phyloP scores from a whole-genome alignment of 64 coral and sea anemone genomes.

The Pachyseris speciosa region DNA sequence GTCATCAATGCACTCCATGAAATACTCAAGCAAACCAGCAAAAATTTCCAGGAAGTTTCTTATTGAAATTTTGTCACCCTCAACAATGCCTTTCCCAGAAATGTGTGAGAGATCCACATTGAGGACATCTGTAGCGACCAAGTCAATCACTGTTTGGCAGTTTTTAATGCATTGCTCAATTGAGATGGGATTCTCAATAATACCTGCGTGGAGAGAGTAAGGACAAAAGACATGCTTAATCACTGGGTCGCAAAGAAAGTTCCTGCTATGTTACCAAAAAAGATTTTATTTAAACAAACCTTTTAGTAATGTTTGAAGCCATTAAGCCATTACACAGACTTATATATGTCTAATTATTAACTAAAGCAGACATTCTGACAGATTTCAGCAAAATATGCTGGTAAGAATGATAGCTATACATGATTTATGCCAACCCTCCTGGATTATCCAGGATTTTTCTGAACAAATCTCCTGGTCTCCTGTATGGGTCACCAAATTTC shows the following conservation, averaged over 20 bases:
- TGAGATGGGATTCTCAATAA: constrained; percentile 78
- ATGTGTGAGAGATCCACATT: constrained; percentile 97
- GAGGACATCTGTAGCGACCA: constrained; percentile 80
- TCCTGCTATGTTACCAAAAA: background rate
- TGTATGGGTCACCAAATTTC: too few relatives aligned
- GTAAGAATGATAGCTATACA: too few relatives aligned
- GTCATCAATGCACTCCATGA: constrained; percentile 87
- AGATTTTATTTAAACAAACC: too few relatives aligned
- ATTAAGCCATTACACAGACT: too few relatives aligned
- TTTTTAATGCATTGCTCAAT: constrained; percentile 62
- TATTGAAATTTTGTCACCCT: constrained; percentile 68
- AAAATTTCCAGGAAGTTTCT: constrained; percentile 97
- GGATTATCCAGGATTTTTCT: too few relatives aligned
- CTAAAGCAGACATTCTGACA: too few relatives aligned
- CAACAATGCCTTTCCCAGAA: constrained; percentile 75
- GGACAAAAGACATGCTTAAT: background rate
- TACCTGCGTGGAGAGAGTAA: constrained; percentile 44
- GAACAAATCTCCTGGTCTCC: too few relatives aligned
- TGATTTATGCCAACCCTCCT: too few relatives aligned
- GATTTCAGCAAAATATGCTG: too few relatives aligned
- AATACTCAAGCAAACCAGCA: constrained; percentile 92
- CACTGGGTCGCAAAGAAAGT: background rate
- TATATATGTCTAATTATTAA: too few relatives aligned
- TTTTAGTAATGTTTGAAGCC: too few relatives aligned
- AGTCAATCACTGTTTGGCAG: constrained; percentile 86